Percentiles rank a stretch among this genome's conserved stretches.
phyloP scores from a whole-genome alignment of 2,113 vertebrate species.

The Chitala chitala region DNA sequence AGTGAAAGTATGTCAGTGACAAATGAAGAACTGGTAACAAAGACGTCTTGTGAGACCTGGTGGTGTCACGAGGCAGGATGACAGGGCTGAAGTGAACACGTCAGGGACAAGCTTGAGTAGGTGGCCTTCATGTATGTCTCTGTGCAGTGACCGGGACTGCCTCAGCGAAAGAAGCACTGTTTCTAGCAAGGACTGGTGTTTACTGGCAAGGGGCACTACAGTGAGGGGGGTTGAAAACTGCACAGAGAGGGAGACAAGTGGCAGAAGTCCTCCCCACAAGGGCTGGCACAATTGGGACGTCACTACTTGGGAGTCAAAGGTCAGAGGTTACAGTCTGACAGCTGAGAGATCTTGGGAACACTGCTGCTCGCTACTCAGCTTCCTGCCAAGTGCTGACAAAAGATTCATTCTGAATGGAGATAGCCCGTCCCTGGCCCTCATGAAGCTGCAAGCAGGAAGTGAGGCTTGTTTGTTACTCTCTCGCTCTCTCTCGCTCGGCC shows the following conservation, averaged over 20 bases:
- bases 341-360: not conserved
- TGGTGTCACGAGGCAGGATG: not conserved
- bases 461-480: slow-evolving; percentile 57
- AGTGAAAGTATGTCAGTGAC: not conserved
- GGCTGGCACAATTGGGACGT: not conserved
- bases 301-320: not conserved
- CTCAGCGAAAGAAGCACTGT: no score
- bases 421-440: slow-evolving; percentile 61
- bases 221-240: no score
- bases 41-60: not conserved
- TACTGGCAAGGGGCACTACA: no score
- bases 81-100: not conserved
- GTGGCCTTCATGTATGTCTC: not conserved
- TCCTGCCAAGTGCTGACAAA: slow-evolving; percentile 66
- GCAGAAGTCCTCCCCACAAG: not conserved
- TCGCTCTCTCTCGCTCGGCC: slow-evolving; percentile 5
- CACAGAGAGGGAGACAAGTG: slow-evolving; percentile 2
- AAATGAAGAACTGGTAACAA: not conserved
- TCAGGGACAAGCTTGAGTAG: not conserved
- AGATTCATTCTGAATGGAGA: slow-evolving; percentile 48
- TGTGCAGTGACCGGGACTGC: no score
- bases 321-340: not conserved
- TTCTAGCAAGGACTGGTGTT: no score
- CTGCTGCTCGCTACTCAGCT: not conserved
- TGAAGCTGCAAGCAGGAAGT: slow-evolving; percentile 66